These are phyloP conservation scores for Hemibagrus wyckioides DNA, from an alignment of 2,113 vertebrate genomes.

Conservation along the genomic window DNA sequence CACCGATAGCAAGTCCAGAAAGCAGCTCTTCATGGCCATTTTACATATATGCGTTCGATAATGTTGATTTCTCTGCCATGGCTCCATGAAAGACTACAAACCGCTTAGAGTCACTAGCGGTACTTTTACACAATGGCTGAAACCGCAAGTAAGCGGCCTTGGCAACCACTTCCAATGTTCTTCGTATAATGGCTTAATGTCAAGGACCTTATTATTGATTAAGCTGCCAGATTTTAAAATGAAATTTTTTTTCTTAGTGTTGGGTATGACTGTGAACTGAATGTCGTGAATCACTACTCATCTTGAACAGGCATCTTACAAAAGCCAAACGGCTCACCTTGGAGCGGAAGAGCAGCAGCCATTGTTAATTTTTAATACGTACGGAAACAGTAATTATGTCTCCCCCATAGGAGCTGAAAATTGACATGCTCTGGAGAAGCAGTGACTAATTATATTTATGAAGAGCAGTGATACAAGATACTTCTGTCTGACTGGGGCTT, in stretches of 20 bases:
- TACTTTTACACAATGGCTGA: not conserved
- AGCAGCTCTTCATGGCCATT: not conserved
- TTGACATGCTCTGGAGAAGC: slow-evolving; percentile 76
- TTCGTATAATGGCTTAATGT: slow-evolving; percentile 12
- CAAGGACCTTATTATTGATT: slow-evolving; percentile 15
- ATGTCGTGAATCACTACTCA: slow-evolving; percentile 5
- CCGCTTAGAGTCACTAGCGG: not conserved
- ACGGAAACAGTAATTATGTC: slow-evolving; percentile 75
- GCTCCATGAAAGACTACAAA: slow-evolving; percentile 13
- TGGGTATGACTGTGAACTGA: not conserved
- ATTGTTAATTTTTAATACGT: slow-evolving; percentile 78
- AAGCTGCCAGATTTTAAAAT: slow-evolving; percentile 18
- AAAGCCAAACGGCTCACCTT: slow-evolving; percentile 64
- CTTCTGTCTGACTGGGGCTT: slow-evolving; percentile 74
- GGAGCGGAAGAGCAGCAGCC: slow-evolving; percentile 64
- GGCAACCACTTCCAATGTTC: not conserved
- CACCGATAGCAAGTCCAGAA: not conserved
- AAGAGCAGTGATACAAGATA: slow-evolving; percentile 80
- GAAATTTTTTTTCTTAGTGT: not conserved
- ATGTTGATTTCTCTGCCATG: slow-evolving; percentile 22
- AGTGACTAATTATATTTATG: slow-evolving; percentile 82
- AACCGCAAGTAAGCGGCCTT: not conserved
- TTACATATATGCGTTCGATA: not conserved
- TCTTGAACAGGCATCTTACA: slow-evolving; percentile 32
- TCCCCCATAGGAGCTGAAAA: slow-evolving; percentile 71